Base-by-base conservation (phyloP, 2,113 vertebrate species). In the Corynorhinus townsendii region DNA sequence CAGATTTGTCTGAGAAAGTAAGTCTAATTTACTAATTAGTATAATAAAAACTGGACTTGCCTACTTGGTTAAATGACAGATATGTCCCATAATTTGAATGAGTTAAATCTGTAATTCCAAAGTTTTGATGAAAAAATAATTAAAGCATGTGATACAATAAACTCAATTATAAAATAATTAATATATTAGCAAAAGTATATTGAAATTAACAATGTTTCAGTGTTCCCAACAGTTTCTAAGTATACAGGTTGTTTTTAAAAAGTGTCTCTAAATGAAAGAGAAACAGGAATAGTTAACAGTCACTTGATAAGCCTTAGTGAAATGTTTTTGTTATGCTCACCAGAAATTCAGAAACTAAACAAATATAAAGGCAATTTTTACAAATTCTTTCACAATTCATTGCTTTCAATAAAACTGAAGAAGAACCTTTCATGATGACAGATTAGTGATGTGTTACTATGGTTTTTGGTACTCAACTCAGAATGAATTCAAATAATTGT, bases 371-470 rank as follows among this genome's bases (percentile, higher is more conserved):
- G 20, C 5, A 56, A 82, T 72, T 89, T 77, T 77, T 73, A 38
- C 28, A 91, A 91, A 86, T 93, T 82, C 19, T 92, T 95, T 88
- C 66, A 43, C 24, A 91, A 49, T 40, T 87, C 17, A 85, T 90
- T 80, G 28, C 40, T 73, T 80, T 93, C 54, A 79, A 62, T 26
- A 96, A 86, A 89, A 94, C 1, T 88, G 6, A 52, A 80, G 71
- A 82, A 56, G 26, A 91, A 69, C 11, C 10, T 66, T 62, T 90
- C 75, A 43, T 35, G 22, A 75, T 64, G 33, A 45, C 17, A 89
- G 24, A 79, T 30, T 93, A 43, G 19, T 86, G 7, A 54, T 15
- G 45, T 22, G 33, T 81, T 40, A 45, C 24, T 62, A 0, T 85
- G 49, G 5, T n/a, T 28, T 90, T 95, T 59, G 76, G 19, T 89